Percentiles rank a stretch among this genome's conserved stretches.
These are phyloP conservation scores for Megaleporinus macrocephalus DNA, from an alignment of 2,113 vertebrate genomes.

Conservation along the genomic window DNA sequence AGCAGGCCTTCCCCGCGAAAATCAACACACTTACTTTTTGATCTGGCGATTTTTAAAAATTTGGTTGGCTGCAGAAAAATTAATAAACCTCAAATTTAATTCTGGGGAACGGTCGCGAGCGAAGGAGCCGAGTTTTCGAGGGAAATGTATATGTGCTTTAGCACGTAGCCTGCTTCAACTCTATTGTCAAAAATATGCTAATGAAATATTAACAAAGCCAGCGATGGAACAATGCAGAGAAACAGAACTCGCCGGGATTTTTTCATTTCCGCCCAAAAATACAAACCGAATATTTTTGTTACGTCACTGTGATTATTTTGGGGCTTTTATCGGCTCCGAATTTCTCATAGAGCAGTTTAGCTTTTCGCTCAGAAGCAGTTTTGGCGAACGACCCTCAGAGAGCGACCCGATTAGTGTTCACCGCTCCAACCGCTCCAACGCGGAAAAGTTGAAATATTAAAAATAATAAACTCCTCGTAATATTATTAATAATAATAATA, in stretches of 20 bases:
- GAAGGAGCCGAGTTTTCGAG: background rate
- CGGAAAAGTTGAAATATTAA: background rate
- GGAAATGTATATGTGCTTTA: background rate
- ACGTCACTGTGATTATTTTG: background rate
- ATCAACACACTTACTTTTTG: too few relatives aligned
- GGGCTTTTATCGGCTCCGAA: background rate
- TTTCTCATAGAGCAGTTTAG: background rate
- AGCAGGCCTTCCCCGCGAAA: too few relatives aligned
- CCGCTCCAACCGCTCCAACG: background rate
- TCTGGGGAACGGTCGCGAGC: background rate
- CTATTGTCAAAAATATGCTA: slow-evolving; percentile 91
- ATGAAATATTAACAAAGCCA: slow-evolving; percentile 95
- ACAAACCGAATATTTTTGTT: background rate
- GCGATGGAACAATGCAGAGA: slow-evolving; percentile 82
- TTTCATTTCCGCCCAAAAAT: slow-evolving; percentile 27
- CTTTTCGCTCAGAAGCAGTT: background rate
- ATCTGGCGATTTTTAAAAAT: too few relatives aligned
- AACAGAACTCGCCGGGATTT: slow-evolving; percentile 66
- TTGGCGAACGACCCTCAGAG: background rate
- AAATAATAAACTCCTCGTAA: too few relatives aligned
- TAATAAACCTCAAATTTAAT: background rate
- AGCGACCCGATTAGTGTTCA: background rate
- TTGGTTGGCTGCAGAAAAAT: background rate
- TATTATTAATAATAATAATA: background rate
- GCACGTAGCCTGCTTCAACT: slow-evolving; percentile 55